phyloP scores from a whole-genome alignment of 1,140 invertebrate species.

The Diorhabda elongata region DNA sequence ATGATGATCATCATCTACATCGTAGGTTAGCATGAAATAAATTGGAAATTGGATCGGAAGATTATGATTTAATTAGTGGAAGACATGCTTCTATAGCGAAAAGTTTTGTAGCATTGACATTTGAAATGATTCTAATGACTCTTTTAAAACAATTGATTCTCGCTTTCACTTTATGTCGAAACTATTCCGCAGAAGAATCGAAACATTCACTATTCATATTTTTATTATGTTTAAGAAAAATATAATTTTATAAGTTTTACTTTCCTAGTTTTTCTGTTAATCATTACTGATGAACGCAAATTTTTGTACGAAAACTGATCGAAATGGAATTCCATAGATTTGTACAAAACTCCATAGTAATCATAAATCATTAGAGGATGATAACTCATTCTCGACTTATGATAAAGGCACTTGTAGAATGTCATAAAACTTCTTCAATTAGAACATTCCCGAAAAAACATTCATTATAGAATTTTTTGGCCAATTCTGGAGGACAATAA shows the following conservation, averaged over 20 bases:
- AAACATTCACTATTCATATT: not conserved
- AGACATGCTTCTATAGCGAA: no score
- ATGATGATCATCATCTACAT: no score
- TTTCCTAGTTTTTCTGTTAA: not conserved
- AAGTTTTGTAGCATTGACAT: no score
- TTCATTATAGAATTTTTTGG: slow-evolving; percentile 31
- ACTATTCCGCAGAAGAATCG: no score
- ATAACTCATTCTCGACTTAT: slow-evolving; percentile 19
- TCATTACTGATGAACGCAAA: not conserved
- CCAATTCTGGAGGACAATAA: slow-evolving; percentile 28
- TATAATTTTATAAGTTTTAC: not conserved
- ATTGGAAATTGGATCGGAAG: no score
- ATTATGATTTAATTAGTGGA: no score
- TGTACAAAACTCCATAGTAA: not conserved
- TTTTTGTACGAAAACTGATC: not conserved
- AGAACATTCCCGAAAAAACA: slow-evolving; percentile 27
- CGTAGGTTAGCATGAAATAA: no score
- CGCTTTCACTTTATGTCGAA: no score
- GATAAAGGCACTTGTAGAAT: slow-evolving; percentile 23
- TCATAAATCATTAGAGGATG: slow-evolving; percentile 9
- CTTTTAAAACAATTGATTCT: no score
- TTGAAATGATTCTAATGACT: no score
- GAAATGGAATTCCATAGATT: not conserved
- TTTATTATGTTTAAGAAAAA: not conserved
- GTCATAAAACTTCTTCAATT: slow-evolving; percentile 28